Evolutionary conservation across 2,888 invertebrate genomes (phyloP).

Genomic region (Mylabris sibirica): DNA sequence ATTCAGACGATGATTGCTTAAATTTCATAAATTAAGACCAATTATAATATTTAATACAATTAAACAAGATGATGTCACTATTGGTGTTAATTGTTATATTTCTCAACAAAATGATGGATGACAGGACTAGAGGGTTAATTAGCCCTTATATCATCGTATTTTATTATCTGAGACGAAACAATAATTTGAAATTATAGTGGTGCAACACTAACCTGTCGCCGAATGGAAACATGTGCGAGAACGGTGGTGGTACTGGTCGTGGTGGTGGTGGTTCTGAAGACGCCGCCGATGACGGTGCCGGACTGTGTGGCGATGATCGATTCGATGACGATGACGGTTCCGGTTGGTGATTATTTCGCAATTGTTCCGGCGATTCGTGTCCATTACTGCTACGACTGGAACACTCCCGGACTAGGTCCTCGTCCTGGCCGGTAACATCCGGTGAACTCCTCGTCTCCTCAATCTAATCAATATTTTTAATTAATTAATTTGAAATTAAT

Average conservation of each 20-base stretch:
- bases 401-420: slow-evolving; percentile 54
- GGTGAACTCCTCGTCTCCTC: slow-evolving; percentile 55
- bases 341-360: slow-evolving; percentile 30
- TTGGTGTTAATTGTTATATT: slow-evolving; percentile 5
- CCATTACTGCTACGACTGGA: slow-evolving; percentile 56
- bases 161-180: not conserved
- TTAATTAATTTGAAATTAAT: not conserved
- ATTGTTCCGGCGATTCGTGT: slow-evolving; percentile 48
- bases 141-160: not conserved
- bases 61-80: slow-evolving; percentile 3
- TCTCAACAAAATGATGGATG: not conserved
- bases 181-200: not conserved
- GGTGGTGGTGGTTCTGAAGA: slow-evolving; percentile 68
- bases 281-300: slow-evolving; percentile 67
- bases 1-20: not conserved
- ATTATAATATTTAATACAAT: slow-evolving; percentile 11
- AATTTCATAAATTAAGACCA: slow-evolving; percentile 12
- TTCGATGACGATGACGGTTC: slow-evolving; percentile 52
- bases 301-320: slow-evolving; percentile 63
- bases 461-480: slow-evolving; percentile 35
- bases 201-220: slow-evolving; percentile 63
- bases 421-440: slow-evolving; percentile 52
- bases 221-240: slow-evolving; percentile 73
- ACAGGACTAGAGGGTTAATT: not conserved
- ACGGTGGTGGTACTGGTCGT: slow-evolving; percentile 65